Evolutionary conservation across 2,113 vertebrate species (phyloP).

Genomic region (Toxotes jaculatrix): DNA sequence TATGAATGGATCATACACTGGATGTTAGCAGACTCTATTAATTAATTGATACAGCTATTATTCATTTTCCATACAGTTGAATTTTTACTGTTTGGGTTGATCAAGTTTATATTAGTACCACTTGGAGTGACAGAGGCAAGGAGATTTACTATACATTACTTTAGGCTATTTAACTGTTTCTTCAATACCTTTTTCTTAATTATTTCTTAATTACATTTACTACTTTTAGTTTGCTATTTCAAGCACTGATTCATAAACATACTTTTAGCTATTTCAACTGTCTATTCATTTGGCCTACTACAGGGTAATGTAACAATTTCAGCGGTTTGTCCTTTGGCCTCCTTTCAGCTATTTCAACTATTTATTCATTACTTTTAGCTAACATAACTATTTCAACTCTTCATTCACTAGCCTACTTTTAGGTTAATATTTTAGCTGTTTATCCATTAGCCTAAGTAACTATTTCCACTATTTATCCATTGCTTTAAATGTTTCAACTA

Average conservation of each 20-base stretch:
- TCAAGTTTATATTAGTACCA: neutral
- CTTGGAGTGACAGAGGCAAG: neutral
- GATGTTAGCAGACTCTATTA: neutral
- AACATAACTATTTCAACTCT: no score
- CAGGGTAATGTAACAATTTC: no score
- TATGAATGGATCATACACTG: neutral
- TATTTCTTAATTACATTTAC: neutral
- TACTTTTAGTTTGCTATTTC: no score
- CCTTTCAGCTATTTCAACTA: neutral
- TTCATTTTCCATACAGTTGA: neutral
- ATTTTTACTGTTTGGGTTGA: neutral
- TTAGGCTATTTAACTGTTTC: neutral
- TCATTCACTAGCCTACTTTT: no score
- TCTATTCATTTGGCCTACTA: no score
- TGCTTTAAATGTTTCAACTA: neutral
- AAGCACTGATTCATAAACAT: neutral
- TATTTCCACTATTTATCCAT: neutral
- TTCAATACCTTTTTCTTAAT: neutral
- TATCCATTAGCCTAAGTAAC: neutral
- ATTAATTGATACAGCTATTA: neutral
- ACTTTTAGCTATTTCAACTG: no score
- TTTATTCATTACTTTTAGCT: no score
- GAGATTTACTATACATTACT: neutral
- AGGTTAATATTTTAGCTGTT: neutral
- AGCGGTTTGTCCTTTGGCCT: neutral